These are phyloP conservation scores for Lonchura striata DNA, from an alignment of 2,113 vertebrate species.

Conservation along the genomic window DNA sequence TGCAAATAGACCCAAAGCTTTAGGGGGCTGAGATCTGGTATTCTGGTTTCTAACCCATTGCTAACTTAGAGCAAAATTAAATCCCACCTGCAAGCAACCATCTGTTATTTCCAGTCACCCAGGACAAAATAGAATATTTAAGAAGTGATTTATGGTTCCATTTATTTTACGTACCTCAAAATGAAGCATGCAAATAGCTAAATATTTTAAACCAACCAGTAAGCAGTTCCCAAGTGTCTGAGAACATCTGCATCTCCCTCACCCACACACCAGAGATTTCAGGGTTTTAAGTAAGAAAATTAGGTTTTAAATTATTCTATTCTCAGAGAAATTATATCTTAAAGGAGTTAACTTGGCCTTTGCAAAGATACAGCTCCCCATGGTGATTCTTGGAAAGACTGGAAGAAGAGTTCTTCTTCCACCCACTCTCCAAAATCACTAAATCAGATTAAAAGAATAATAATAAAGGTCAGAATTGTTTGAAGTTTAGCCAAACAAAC, in stretches of 20 bases:
- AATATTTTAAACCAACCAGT: constrained; percentile 58
- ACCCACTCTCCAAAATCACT: constrained; percentile 16
- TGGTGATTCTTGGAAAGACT: background rate
- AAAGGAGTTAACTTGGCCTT: constrained; percentile 14
- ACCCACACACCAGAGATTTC: background rate
- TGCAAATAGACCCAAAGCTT: constrained; percentile 1
- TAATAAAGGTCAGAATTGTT: constrained; percentile 58
- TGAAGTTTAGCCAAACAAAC: constrained; percentile 69
- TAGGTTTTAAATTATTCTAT: background rate
- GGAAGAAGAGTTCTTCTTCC: background rate
- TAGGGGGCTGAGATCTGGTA: background rate
- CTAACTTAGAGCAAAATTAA: constrained; percentile 31
- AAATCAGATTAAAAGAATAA: constrained; percentile 34
- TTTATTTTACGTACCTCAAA: constrained; percentile 59
- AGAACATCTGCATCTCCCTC: constrained; percentile 50
- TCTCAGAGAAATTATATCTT: constrained; percentile 11
- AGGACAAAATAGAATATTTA: constrained; percentile 60
- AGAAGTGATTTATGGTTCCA: constrained; percentile 65
- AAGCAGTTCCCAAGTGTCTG: background rate
- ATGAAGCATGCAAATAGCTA: constrained; percentile 44
- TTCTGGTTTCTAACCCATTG: constrained; percentile 16
- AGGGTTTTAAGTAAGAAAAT: background rate
- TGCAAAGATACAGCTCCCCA: background rate
- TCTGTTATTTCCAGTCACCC: constrained; percentile 63
- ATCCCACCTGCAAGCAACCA: constrained; percentile 41